Evolutionary conservation across 2,797 vertebrate species (phyloP).

Genomic region (Megalops cyprinoides): DNA sequence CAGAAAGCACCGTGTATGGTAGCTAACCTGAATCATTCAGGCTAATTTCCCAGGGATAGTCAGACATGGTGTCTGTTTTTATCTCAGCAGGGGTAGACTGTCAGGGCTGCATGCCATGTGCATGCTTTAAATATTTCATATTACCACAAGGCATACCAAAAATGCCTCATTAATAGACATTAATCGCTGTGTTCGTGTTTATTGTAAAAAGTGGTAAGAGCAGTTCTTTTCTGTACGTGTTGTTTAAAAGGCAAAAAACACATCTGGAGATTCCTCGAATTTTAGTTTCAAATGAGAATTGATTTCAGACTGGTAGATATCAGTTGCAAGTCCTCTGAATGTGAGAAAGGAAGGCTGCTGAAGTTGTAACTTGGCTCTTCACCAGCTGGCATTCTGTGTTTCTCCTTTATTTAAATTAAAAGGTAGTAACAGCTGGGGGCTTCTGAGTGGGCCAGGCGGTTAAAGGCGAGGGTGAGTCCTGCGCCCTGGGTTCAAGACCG

Average conservation of each 20-base stretch:
- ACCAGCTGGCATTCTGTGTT: too few species aligned
- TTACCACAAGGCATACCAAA: not conserved
- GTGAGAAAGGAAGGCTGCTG: too few species aligned
- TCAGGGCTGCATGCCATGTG: not conserved
- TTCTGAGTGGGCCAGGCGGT: too few species aligned
- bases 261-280: not conserved
- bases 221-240: not conserved
- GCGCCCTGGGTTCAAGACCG: too few species aligned
- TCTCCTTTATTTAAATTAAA: too few species aligned
- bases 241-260: not conserved
- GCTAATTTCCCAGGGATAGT: slow-evolving; percentile 37
- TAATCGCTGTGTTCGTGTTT: not conserved
- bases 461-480: too few species aligned
- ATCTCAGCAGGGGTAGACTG: not conserved
- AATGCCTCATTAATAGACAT: not conserved
- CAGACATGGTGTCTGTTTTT: slow-evolving; percentile 34
- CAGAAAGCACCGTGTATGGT: slow-evolving; percentile 30
- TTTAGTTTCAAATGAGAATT: not conserved
- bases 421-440: too few species aligned
- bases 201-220: not conserved
- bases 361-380: too few species aligned
- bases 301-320: not conserved
- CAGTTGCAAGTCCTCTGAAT: not conserved
- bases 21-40: slow-evolving; percentile 2
- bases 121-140: not conserved